These are phyloP conservation scores for Psilopogon haemacephalus DNA, from an alignment of 2,113 vertebrate species.

Conservation along the genomic window DNA sequence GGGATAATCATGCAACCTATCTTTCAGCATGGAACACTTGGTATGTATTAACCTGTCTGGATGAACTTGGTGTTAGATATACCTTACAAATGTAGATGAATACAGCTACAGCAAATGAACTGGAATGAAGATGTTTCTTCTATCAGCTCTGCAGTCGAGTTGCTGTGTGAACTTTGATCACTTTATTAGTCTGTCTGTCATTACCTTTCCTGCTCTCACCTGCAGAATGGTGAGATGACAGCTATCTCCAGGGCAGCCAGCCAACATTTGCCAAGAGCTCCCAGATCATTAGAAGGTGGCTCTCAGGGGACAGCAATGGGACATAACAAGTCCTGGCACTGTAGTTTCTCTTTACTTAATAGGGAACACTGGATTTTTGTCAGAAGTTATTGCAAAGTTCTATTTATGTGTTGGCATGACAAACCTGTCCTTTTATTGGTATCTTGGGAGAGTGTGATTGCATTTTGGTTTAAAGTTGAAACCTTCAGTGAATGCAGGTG, in stretches of 20 bases:
- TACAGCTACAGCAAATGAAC: background rate
- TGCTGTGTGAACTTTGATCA: background rate
- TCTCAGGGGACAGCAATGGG: background rate
- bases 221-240: background rate
- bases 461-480: background rate
- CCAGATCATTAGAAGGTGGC: background rate
- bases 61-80: background rate
- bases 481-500: background rate
- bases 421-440: background rate
- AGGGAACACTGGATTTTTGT: background rate
- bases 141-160: background rate
- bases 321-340: background rate
- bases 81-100: background rate
- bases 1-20: background rate
- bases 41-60: background rate
- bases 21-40: background rate
- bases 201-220: background rate
- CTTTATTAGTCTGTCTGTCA: background rate
- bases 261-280: background rate
- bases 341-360: background rate
- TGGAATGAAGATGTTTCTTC: background rate
- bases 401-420: background rate
- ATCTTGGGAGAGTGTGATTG: background rate
- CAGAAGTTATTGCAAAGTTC: background rate
- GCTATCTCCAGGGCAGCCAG: background rate